A percentile compares a stretch with the other conserved stretches of the same genome.
These are phyloP conservation scores for Babyrousa celebensis DNA, from an alignment of 2,797 vertebrate species.

Conservation along the genomic window DNA sequence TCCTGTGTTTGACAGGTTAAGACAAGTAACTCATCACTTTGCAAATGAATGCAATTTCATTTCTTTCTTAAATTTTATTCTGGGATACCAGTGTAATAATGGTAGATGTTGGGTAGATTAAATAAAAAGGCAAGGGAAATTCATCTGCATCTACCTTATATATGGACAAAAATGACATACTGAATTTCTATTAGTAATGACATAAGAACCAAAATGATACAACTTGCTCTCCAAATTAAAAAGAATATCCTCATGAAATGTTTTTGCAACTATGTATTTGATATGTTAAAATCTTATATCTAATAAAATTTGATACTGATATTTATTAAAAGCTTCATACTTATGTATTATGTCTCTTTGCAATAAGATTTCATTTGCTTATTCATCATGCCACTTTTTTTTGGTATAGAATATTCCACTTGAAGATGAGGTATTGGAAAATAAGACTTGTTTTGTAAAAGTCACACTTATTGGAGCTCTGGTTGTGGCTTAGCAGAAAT, in stretches of 20 bases:
- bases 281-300: not conserved
- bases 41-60: not conserved
- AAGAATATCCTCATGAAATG: not conserved
- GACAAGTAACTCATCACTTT: not conserved
- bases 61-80: slow-evolving; percentile 30
- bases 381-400: not conserved
- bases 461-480: not conserved
- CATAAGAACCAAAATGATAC: not conserved
- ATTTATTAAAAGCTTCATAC: not conserved
- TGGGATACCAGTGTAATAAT: not conserved
- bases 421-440: not conserved
- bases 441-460: slow-evolving; percentile 42
- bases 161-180: not conserved
- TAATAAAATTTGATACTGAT: slow-evolving; percentile 12
- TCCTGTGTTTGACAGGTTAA: not conserved
- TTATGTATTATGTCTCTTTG: slow-evolving; percentile 9
- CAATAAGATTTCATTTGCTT: slow-evolving; percentile 32
- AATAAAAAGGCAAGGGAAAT: slow-evolving; percentile 46
- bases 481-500: too few relatives aligned
- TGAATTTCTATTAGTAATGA: not conserved
- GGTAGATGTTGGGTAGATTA: not conserved
- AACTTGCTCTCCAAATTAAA: slow-evolving; percentile 50
- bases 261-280: slow-evolving; percentile 13
- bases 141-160: not conserved
- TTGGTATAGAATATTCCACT: not conserved